phyloP scores from a whole-genome alignment of 2,888 invertebrate species.

The Ormyrus nitidulus region DNA sequence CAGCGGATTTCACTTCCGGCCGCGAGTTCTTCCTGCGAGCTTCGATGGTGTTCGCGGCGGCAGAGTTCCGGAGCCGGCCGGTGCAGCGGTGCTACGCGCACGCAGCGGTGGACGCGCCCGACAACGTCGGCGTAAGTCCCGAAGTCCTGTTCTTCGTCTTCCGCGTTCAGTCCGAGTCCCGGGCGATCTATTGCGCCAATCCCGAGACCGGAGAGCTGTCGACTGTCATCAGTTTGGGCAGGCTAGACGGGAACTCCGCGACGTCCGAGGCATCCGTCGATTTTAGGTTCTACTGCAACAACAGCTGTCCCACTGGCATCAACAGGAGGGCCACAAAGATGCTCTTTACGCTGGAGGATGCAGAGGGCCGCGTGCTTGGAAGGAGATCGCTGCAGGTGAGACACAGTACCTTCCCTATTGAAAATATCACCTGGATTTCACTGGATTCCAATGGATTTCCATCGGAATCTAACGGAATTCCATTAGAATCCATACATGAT shows the following conservation, averaged over 20 bases:
- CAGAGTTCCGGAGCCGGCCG: slow-evolving; percentile 81
- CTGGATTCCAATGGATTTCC: too few species aligned
- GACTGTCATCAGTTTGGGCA: slow-evolving; percentile 78
- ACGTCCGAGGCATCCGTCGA: slow-evolving; percentile 79
- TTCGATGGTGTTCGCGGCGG: slow-evolving; percentile 81
- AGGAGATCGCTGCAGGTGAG: slow-evolving; percentile 80
- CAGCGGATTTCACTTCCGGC: too few species aligned
- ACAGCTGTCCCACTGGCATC: slow-evolving; percentile 86
- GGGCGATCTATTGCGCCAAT: slow-evolving; percentile 76
- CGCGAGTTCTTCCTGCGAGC: slow-evolving; percentile 79
- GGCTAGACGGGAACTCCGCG: slow-evolving; percentile 74
- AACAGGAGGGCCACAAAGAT: slow-evolving; percentile 84
- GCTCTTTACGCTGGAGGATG: slow-evolving; percentile 82
- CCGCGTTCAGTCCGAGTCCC: slow-evolving; percentile 60
- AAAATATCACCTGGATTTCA: not conserved
- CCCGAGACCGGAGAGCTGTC: slow-evolving; percentile 80
- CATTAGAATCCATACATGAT: too few species aligned
- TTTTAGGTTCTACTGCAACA: slow-evolving; percentile 86
- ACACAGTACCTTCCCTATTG: not conserved
- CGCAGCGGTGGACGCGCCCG: slow-evolving; percentile 71
- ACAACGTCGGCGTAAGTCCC: slow-evolving; percentile 63
- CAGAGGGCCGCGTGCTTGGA: slow-evolving; percentile 79
- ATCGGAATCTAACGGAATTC: too few species aligned
- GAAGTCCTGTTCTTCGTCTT: slow-evolving; percentile 78
- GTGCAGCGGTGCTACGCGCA: slow-evolving; percentile 85